phyloP scores from a whole-genome alignment of 2,888 invertebrate genomes.

The Ommatoiulus sabulosus region DNA sequence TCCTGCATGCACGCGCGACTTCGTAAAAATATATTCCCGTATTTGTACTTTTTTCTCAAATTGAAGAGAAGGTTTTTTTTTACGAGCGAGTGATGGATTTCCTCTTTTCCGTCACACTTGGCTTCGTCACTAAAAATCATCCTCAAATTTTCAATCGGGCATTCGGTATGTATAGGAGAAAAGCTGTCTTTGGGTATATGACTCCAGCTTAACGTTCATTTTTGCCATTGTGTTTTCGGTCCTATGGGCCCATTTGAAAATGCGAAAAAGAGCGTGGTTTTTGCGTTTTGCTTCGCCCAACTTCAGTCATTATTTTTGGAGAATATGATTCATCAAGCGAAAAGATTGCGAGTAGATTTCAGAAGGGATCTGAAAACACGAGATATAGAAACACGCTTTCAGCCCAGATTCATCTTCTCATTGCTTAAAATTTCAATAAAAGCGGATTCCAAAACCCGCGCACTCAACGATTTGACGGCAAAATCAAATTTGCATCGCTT shows the following conservation, averaged over 20 bases:
- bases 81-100: conserved; percentile 40
- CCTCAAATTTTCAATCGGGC: conserved; percentile 36
- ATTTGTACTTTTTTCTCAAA: conserved; percentile 5
- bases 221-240: neutral
- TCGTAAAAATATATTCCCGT: conserved; percentile 10
- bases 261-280: neutral
- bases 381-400: neutral
- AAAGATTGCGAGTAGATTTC: conserved; percentile 5
- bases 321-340: conserved; percentile 9
- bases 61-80: conserved; percentile 37
- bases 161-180: neutral
- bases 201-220: neutral
- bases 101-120: conserved; percentile 43
- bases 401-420: neutral
- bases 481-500: conserved; percentile 15
- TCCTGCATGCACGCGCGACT: neutral
- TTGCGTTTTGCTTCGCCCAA: conserved; percentile 12
- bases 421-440: conserved; percentile 21
- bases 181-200: neutral
- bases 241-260: neutral
- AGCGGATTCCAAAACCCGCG: neutral
- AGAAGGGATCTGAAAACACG: neutral
- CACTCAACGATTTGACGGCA: neutral
- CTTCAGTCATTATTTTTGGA: conserved; percentile 17
- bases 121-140: conserved; percentile 40